Evolutionary conservation across 2,888 invertebrate species (phyloP), one percentile per base, ranked within the genome.

Genomic region (Agriopis marginaria): DNA sequence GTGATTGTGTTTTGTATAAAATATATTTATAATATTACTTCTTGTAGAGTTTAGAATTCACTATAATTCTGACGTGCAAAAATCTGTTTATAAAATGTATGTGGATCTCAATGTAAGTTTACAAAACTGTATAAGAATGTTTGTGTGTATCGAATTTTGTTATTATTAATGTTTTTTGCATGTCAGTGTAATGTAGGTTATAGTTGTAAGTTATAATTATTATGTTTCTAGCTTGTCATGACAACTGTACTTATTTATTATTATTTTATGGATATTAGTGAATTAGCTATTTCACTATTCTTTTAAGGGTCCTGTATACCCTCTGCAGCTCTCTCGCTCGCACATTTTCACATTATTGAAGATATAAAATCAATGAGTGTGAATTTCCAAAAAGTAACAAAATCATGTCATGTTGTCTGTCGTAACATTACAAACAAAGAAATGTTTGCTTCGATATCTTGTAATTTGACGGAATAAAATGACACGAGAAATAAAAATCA

Each of bases 211-310:
- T 61, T 71, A 70, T 67, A 5, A 32, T 5, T 71, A 71, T 67
- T 54, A 66, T 68, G 23, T 39, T 54, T 60, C n/a, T 70, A 72
- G 75, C 73, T 79, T 75, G 63, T 77, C 82, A 82, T 83, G 81
- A 83, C 81, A 81, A 77, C 73, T 72, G 81, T 82, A 82, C 82
- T 82, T 81, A 82, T 79, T 76, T 76, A 71, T 70, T 71, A 72
- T 66, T 68, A 56, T 71, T 70, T 71, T 71, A 72, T 64, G 58
- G 66, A 62, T 58, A 64, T 39, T 4, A 55, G 40, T 51, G 8
- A 47, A 47, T 42, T 53, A 63, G 47, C 54, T 60, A 44, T 58
- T 51, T 70, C 61, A 66, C 42, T 70, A 58, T 71, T 71, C 65
- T 70, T n/a, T n/a, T n/a, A n/a, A n/a, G n/a, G n/a, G n/a, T n/a